phyloP scores from a whole-genome alignment of 2,888 invertebrate species.

The Platerodrilus igneus region DNA sequence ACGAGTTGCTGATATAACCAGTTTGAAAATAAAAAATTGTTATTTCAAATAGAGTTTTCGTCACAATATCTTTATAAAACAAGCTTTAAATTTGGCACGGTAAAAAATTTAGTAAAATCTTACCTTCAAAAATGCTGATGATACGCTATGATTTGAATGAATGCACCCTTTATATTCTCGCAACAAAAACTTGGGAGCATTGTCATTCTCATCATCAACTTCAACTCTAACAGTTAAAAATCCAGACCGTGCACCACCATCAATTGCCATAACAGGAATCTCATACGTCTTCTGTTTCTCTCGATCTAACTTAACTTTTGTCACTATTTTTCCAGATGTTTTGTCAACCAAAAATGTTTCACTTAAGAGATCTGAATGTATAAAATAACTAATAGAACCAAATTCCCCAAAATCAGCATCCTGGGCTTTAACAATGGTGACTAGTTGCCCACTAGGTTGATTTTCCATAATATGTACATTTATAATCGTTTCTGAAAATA shows the following conservation, averaged over 20 bases:
- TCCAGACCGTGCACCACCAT: constrained; percentile 74
- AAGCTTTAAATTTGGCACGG: no score
- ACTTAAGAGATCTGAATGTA: constrained; percentile 67
- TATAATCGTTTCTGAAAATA: constrained; percentile 71
- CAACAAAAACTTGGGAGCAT: constrained; percentile 70
- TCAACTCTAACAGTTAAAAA: constrained; percentile 73
- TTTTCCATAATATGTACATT: constrained; percentile 81
- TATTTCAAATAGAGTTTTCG: no score
- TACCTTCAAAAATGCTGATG: constrained; percentile 58
- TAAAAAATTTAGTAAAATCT: no score
- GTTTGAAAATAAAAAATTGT: no score
- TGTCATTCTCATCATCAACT: constrained; percentile 80
- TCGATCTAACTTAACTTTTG: constrained; percentile 62
- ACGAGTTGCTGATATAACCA: no score
- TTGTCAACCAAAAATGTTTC: constrained; percentile 72
- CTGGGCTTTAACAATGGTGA: constrained; percentile 69
- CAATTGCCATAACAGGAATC: constrained; percentile 75
- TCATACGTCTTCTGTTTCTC: constrained; percentile 67
- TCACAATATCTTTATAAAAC: no score
- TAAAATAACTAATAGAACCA: constrained; percentile 70
- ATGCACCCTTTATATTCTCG: constrained; percentile 74
- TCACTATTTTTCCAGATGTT: constrained; percentile 64
- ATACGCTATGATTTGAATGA: constrained; percentile 55
- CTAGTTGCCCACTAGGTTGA: constrained; percentile 66
- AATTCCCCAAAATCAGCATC: constrained; percentile 81